A percentile compares a stretch with the other conserved stretches of the same genome.
These are phyloP conservation scores for Andrena cerasifolii DNA, from an alignment of 1,140 invertebrate genomes.

Conservation along the genomic window DNA sequence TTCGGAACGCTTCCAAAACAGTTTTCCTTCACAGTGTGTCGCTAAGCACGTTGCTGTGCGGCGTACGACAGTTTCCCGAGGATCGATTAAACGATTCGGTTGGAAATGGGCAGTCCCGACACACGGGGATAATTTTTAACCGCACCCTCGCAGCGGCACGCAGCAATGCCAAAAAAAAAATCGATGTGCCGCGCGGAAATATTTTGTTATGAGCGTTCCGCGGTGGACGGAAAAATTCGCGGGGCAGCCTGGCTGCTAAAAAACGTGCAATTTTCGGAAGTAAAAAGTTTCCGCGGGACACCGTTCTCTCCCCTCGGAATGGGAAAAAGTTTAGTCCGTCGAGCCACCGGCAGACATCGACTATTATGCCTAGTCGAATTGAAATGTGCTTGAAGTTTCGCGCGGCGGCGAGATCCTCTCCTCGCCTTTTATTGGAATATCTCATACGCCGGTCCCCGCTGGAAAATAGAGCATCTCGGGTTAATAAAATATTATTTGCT, in stretches of 20 bases:
- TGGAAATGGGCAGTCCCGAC: too few species aligned
- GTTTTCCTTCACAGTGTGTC: too few species aligned
- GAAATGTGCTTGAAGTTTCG: slow-evolving; percentile 25
- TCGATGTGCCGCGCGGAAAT: background rate
- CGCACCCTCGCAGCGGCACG: too few species aligned
- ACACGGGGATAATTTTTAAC: too few species aligned
- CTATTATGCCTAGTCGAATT: slow-evolving; percentile 30
- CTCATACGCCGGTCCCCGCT: background rate
- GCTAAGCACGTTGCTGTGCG: too few species aligned
- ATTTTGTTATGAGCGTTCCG: background rate
- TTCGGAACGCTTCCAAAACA: too few species aligned
- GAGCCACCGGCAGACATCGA: slow-evolving; percentile 8
- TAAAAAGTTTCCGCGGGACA: slow-evolving; percentile 29
- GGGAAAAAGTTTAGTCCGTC: slow-evolving; percentile 14
- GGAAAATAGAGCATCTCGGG: background rate
- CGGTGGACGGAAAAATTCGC: slow-evolving; percentile 14
- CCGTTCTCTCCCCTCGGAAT: background rate
- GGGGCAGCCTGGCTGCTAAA: background rate
- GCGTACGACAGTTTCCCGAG: too few species aligned
- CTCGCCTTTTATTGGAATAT: slow-evolving; percentile 35
- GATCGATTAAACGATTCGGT: too few species aligned
- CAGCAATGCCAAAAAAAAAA: too few species aligned
- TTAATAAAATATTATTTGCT: slow-evolving; percentile 26
- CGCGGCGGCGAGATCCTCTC: background rate
- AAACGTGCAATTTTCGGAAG: slow-evolving; percentile 18